These are phyloP conservation scores for Neosilurus mollespiculum DNA, from an alignment of 2,797 vertebrate species.

Conservation along the genomic window DNA sequence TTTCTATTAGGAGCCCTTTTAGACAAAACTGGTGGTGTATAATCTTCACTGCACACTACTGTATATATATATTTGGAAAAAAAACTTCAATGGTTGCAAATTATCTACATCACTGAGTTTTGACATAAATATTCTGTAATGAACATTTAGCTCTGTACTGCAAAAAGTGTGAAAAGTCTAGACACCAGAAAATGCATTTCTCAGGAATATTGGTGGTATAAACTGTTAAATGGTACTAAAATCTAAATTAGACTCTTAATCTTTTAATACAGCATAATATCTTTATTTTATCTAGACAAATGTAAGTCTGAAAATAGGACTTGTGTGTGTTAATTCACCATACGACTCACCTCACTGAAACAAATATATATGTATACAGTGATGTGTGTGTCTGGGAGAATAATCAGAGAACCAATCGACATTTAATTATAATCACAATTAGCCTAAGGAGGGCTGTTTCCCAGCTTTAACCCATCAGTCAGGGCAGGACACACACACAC, in stretches of 20 bases:
- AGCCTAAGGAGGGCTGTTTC: slow-evolving; percentile 10
- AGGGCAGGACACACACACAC: background rate
- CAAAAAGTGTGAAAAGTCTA: background rate
- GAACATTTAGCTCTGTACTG: background rate
- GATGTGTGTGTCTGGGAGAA: background rate
- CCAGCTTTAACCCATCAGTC: background rate
- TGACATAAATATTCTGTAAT: background rate
- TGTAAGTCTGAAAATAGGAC: background rate
- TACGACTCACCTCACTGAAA: no score
- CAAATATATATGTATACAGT: background rate
- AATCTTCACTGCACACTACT: no score
- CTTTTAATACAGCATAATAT: background rate
- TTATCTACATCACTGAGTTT: background rate
- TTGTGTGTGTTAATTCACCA: background rate
- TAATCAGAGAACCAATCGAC: slow-evolving; percentile 16
- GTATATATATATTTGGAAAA: no score
- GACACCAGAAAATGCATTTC: background rate
- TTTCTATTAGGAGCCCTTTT: no score
- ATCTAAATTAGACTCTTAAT: background rate
- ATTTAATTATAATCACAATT: slow-evolving; percentile 32
- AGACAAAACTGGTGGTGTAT: no score
- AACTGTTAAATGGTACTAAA: background rate
- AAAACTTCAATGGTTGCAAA: background rate
- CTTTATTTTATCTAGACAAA: background rate
- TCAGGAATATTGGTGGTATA: background rate